Base-by-base conservation (phyloP, 2,888 invertebrate species). In the Rhaphigaster nebulosa region DNA sequence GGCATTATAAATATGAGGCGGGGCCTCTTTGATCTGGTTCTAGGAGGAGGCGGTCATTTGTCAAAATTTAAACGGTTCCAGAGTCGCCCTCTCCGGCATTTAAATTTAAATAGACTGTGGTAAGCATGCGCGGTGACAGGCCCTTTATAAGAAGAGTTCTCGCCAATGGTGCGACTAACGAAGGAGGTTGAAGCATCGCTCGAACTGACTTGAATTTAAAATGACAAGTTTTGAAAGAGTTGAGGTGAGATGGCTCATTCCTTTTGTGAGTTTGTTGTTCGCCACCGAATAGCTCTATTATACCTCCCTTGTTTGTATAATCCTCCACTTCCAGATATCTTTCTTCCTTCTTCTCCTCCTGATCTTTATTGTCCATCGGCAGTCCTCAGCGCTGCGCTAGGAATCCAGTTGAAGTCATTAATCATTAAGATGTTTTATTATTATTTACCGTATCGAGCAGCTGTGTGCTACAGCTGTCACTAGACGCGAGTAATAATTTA, bases 51-150 rank as follows among this genome's bases (percentile, higher is more conserved):
- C 15, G 88, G 65, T 29, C 54, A 88, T 88, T 88, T 88, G 88
- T 88, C 88, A 88, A 41, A 88, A 26, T 88, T 88, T 88, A 88
- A 88, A 60, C 60, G 88, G 88, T 41, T 34, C 23, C 56, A 15
- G 13, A 20, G 12, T 29, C 54, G 6, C 87, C 52, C 87, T 34
- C 45, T 0, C 6, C 26, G n/a, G n/a, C 45, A 41, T 84, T 84
- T 84, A 50, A 84, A 84, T 84, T 84, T 84, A 84, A 84, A 84
- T 84, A 84, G 84, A 38, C 34, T 5, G 70, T 23, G 1, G 8
- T 23, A 38, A 84, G 84, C 84, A 84, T 84, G 84, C 84, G 84
- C 45, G 84, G 10, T 45, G 84, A 84, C 84, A 84, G 84, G 45
- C 26, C 41, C 15, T 84, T 50, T 45, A 41, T 45, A 41, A 84